Conservation (phyloP, 2,888 invertebrate species). For the Lasioglossum villosulum region DNA sequence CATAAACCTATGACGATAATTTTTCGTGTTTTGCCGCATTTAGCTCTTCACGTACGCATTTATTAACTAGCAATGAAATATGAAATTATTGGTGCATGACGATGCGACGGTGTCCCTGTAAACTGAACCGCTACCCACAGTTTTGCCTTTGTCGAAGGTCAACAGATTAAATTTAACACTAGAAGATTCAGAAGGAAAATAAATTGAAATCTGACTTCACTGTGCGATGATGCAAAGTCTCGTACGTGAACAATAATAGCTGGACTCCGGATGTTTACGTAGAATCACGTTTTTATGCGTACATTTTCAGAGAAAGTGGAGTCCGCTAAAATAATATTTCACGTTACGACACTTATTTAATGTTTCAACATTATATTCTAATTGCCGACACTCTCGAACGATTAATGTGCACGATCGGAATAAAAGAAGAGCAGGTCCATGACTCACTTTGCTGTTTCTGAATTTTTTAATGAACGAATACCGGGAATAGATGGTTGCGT, state of each 20-base stretch:
- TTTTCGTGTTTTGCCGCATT: neutral
- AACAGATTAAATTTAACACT: slow-evolving; percentile 10
- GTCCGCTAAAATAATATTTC: neutral
- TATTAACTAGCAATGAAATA: neutral
- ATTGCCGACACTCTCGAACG: neutral
- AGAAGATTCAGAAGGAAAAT: neutral
- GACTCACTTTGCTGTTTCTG: slow-evolving; percentile 19
- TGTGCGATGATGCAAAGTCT: neutral
- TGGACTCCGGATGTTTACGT: neutral
- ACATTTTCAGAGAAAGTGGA: neutral
- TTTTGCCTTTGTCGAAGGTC: neutral
- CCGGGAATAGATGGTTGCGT: slow-evolving; percentile 48
- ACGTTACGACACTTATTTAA: neutral
- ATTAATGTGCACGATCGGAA: neutral
- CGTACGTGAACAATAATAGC: neutral
- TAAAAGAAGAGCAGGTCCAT: neutral
- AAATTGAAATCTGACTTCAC: slow-evolving; percentile 3
- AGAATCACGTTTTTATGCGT: neutral
- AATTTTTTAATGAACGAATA: slow-evolving; percentile 63
- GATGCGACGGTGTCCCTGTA: neutral
- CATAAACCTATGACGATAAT: neutral
- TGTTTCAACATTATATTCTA: neutral
- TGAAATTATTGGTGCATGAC: neutral
- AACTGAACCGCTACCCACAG: neutral
- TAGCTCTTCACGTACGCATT: neutral